These are phyloP conservation scores for Dipodomys stephensi DNA, from an alignment of 2,113 vertebrate species.

Conservation along the genomic window DNA sequence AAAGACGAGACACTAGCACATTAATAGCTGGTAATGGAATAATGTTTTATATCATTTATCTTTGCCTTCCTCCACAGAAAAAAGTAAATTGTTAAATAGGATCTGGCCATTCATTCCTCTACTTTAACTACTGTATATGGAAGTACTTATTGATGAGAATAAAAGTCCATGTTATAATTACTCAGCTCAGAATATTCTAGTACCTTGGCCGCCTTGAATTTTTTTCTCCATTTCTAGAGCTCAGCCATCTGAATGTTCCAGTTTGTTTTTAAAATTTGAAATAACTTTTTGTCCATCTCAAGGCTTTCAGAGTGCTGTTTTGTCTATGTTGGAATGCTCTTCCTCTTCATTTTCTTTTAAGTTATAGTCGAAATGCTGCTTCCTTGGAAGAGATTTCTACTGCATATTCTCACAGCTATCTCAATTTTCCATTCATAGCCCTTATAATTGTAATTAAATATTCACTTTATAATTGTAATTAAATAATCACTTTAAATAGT, in stretches of 20 bases:
- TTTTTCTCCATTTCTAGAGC: background rate
- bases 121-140: background rate
- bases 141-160: background rate
- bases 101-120: background rate
- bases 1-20: slow-evolving; percentile 25
- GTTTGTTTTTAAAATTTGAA: background rate
- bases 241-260: background rate
- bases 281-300: background rate
- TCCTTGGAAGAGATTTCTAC: background rate
- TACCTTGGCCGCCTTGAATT: background rate
- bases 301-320: background rate
- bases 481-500: slow-evolving; percentile 12
- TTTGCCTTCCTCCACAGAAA: slow-evolving; percentile 13
- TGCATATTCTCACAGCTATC: background rate
- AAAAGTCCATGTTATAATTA: background rate
- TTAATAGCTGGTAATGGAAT: slow-evolving; percentile 23
- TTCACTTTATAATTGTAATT: background rate
- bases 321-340: background rate
- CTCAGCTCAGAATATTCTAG: background rate
- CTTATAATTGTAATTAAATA: background rate
- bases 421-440: background rate
- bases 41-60: slow-evolving; percentile 11
- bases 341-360: background rate
- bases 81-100: slow-evolving; percentile 26
- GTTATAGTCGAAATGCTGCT: background rate